These are phyloP conservation scores for Apamea sordens DNA, from an alignment of 2,888 invertebrate species.

Conservation along the genomic window DNA sequence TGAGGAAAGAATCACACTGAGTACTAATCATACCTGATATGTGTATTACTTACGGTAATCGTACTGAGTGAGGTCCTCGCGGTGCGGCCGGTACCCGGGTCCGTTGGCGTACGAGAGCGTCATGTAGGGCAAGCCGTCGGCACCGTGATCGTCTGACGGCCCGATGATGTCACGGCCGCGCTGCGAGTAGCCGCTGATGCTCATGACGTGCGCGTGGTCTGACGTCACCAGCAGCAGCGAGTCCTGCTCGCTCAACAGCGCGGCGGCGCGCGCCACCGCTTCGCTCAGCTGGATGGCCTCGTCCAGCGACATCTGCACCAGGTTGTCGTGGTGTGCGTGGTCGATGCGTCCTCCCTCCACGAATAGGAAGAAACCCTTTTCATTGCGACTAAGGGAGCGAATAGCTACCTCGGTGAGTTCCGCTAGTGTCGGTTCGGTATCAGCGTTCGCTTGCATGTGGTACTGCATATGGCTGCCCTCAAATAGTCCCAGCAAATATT, in stretches of 20 bases:
- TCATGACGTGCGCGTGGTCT: constrained; percentile 94
- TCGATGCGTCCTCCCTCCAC: constrained; percentile 93
- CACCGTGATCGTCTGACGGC: constrained; percentile 81
- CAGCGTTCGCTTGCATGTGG: constrained; percentile 89
- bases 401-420: constrained; percentile 91
- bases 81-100: constrained; percentile 87
- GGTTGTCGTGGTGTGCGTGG: constrained; percentile 92
- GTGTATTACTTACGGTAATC: constrained; percentile 72
- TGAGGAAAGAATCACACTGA: not conserved
- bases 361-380: constrained; percentile 94
- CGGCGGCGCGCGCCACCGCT: constrained; percentile 89
- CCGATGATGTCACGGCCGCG: constrained; percentile 86
- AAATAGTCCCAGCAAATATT: constrained; percentile 92
- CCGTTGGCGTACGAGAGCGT: constrained; percentile 92
- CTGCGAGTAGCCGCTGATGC: constrained; percentile 92
- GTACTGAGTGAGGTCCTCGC: constrained; percentile 85
- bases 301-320: constrained; percentile 91
- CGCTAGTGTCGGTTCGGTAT: constrained; percentile 86
- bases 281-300: constrained; percentile 92
- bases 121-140: constrained; percentile 89
- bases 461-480: constrained; percentile 92
- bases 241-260: constrained; percentile 88
- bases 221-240: constrained; percentile 94
- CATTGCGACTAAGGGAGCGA: constrained; percentile 91
- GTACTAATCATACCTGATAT: not conserved